Conservation (phyloP, 2,888 invertebrate genomes). For the Cantharis nigra region DNA sequence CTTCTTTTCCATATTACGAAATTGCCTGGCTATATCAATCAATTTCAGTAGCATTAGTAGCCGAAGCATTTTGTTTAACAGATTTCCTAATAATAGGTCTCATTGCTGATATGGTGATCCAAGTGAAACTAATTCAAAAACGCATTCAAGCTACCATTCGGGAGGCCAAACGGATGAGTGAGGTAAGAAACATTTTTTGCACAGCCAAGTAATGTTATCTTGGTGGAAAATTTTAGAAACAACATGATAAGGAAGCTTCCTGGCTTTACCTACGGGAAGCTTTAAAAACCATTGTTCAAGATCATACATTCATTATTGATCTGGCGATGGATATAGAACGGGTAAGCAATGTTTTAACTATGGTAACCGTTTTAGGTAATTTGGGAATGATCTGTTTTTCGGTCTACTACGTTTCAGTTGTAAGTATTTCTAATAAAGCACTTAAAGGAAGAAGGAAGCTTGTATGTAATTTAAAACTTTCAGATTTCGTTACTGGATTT, state of each 20-base stretch:
- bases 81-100: background rate
- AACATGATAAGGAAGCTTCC: background rate
- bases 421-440: background rate
- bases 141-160: background rate
- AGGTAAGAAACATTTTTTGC: background rate
- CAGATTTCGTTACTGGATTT: conserved; percentile 11
- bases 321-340: background rate
- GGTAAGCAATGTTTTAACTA: background rate
- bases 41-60: background rate
- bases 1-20: conserved; percentile 17
- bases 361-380: conserved; percentile 1
- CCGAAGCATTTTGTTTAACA: background rate
- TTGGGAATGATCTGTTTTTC: conserved; percentile 6
- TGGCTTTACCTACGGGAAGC: background rate
- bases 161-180: background rate
- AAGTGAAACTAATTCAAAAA: background rate
- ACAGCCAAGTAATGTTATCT: too few relatives aligned
- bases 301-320: background rate
- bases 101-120: background rate
- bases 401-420: conserved; percentile 4
- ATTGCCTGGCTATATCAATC: conserved; percentile 13
- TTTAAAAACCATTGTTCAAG: background rate
- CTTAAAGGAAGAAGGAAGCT: too few relatives aligned
- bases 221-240: background rate
- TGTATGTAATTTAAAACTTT: background rate